Evolutionary conservation across 2,888 invertebrate species (phyloP).

Genomic region (Oscheius sp.): DNA sequence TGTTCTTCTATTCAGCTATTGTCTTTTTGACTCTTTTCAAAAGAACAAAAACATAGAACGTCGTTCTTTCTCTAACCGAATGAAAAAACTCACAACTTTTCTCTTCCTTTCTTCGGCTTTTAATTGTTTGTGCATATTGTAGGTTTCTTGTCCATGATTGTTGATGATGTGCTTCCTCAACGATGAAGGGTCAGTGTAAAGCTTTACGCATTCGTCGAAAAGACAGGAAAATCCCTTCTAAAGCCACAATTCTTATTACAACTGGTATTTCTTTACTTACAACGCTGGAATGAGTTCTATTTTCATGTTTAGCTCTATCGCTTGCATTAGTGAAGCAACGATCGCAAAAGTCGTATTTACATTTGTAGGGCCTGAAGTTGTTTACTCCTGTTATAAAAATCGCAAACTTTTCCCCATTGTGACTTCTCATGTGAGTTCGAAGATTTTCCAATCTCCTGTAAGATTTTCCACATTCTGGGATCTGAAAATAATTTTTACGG

Average conservation of each 20-base stretch:
- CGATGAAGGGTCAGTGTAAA: slow-evolving; percentile 97
- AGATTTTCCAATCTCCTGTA: slow-evolving; percentile 95
- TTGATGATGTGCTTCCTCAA: slow-evolving; percentile 97
- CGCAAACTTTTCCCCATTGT: slow-evolving; percentile 97
- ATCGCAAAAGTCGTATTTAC: slow-evolving; percentile 95
- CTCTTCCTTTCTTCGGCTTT: slow-evolving; percentile 48
- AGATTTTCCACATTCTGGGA: slow-evolving; percentile 93
- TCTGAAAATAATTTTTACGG: slow-evolving; percentile 76
- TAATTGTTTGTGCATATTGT: slow-evolving; percentile 91
- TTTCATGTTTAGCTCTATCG: slow-evolving; percentile 97
- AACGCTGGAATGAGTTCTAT: slow-evolving; percentile 97
- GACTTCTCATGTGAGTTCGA: slow-evolving; percentile 92
- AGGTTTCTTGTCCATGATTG: slow-evolving; percentile 96
- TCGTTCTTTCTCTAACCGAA: too few species aligned
- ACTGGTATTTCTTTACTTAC: slow-evolving; percentile 75
- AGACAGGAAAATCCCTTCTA: slow-evolving; percentile 83
- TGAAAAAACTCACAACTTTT: slow-evolving; percentile 4
- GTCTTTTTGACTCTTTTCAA: too few species aligned
- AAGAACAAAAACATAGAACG: too few species aligned
- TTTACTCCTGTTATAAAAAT: too few species aligned
- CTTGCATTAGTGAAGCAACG: slow-evolving; percentile 99
- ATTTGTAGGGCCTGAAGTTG: slow-evolving; percentile 71
- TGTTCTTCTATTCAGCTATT: not conserved
- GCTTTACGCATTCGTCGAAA: slow-evolving; percentile 93
- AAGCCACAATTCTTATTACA: slow-evolving; percentile 2